Percentiles rank a stretch among this genome's conserved stretches.
Conservation (phyloP, 2,797 vertebrate species). For the Loris lydekkerianus region DNA sequence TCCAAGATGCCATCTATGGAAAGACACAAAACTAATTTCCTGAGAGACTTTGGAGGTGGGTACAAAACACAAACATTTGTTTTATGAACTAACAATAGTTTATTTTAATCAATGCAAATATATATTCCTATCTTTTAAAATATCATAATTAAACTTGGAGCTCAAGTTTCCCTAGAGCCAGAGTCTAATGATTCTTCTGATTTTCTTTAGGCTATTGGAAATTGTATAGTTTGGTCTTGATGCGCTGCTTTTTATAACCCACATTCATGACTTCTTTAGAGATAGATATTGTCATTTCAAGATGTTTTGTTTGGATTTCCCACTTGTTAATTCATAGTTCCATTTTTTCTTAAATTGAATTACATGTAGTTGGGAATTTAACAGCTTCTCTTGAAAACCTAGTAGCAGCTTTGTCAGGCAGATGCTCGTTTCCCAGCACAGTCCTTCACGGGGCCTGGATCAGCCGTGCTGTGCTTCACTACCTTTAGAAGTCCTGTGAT, state of each 20-base stretch:
- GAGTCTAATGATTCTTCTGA: constrained; percentile 30
- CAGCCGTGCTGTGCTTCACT: constrained; percentile 51
- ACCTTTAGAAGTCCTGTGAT: constrained; percentile 73
- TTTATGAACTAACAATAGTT: neutral
- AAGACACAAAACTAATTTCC: constrained; percentile 22
- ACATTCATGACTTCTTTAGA: constrained; percentile 29
- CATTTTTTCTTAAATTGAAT: constrained; percentile 71
- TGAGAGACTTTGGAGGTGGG: neutral
- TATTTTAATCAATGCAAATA: constrained; percentile 6
- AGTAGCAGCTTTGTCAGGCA: constrained; percentile 63
- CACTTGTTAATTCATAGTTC: constrained; percentile 69
- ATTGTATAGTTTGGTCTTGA: neutral
- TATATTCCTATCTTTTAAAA: neutral
- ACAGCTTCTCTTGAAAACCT: constrained; percentile 65
- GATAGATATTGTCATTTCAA: neutral
- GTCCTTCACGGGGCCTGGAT: neutral
- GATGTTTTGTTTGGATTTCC: constrained; percentile 67
- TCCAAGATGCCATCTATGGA: neutral
- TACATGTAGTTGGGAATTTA: constrained; percentile 73
- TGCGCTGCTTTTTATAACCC: neutral
- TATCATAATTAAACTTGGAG: neutral
- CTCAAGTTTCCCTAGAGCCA: neutral
- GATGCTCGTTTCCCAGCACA: constrained; percentile 35
- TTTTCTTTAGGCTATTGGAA: constrained; percentile 24
- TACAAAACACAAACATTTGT: constrained; percentile 44